Evolutionary conservation across 2,888 invertebrate genomes (phyloP).

Genomic region (Apamea sordens): DNA sequence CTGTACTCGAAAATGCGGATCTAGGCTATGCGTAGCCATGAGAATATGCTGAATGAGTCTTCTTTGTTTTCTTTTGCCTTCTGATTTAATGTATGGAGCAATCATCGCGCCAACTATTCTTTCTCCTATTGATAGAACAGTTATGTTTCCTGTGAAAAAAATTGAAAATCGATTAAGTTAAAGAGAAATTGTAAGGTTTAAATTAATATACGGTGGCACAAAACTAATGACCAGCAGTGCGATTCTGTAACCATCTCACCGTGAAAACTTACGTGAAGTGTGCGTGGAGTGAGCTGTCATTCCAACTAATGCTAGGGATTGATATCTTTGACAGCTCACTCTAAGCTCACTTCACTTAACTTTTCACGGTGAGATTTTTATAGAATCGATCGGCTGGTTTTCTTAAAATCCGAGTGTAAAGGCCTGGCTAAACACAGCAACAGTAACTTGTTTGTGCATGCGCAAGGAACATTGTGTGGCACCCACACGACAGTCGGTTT

Average conservation of each 20-base stretch:
- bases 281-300: too few species aligned
- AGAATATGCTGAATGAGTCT: not conserved
- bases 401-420: not conserved
- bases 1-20: not conserved
- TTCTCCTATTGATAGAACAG: not conserved
- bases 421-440: not conserved
- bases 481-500: not conserved
- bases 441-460: not conserved
- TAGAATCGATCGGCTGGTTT: too few species aligned
- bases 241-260: too few species aligned
- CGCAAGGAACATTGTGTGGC: not conserved
- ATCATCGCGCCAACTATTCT: not conserved
- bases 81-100: constrained; percentile 8
- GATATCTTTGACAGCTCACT: too few species aligned
- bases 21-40: not conserved
- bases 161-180: not conserved
- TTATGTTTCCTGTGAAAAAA: constrained; percentile 6
- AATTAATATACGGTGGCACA: not conserved
- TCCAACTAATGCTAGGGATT: too few species aligned
- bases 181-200: not conserved
- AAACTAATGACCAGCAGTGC: too few species aligned
- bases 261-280: too few species aligned
- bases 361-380: too few species aligned
- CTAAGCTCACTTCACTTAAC: too few species aligned
- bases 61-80: constrained; percentile 8